Conservation (phyloP, 1,140 invertebrate species). For the Pentalonia nigronervosa region DNA sequence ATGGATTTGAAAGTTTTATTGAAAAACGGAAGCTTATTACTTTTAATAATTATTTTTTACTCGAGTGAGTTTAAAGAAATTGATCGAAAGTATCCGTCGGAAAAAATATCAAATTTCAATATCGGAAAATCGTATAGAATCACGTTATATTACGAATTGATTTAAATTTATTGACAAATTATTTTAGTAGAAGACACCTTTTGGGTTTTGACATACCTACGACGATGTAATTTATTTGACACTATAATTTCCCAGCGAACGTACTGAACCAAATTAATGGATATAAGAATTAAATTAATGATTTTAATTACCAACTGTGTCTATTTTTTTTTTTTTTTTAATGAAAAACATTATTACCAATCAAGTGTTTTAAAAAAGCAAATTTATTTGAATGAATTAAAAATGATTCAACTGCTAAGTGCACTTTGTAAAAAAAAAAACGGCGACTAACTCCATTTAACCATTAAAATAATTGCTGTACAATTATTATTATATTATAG, state of each 20-base stretch:
- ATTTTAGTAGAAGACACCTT: background rate
- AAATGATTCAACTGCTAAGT: background rate
- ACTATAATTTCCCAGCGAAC: background rate
- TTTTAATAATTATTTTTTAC: background rate
- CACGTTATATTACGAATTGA: background rate
- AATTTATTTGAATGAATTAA: background rate
- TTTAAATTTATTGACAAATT: background rate
- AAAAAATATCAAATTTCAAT: background rate
- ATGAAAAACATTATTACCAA: background rate
- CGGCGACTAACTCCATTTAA: background rate
- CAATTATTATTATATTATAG: background rate
- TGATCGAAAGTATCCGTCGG: fast-evolving
- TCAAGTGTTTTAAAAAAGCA: background rate
- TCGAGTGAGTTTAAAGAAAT: background rate
- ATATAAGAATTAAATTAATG: background rate
- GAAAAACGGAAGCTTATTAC: background rate
- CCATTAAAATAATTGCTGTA: background rate
- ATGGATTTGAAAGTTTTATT: too few species aligned
- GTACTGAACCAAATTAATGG: background rate
- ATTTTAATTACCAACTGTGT: background rate
- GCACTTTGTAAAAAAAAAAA: background rate
- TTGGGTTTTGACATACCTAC: background rate
- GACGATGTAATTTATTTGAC: background rate
- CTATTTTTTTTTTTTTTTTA: background rate
- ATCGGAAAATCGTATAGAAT: background rate